phyloP scores from a whole-genome alignment of 2,888 invertebrate species.

The Trichogramma evanescens region DNA sequence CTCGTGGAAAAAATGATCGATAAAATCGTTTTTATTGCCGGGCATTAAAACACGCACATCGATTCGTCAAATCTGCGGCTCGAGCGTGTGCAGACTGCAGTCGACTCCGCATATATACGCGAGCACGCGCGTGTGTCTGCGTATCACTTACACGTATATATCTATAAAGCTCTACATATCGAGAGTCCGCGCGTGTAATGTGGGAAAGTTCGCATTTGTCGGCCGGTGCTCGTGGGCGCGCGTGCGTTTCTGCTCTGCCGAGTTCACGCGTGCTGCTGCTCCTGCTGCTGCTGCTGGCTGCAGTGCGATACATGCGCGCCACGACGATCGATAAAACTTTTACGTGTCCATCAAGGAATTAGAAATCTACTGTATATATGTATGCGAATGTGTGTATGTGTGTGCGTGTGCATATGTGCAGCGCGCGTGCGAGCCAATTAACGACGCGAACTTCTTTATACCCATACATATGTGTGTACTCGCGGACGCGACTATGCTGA shows the following conservation, averaged over 20 bases:
- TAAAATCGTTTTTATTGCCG: too few relatives aligned
- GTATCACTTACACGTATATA: too few relatives aligned
- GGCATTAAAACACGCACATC: too few relatives aligned
- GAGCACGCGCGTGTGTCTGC: too few relatives aligned
- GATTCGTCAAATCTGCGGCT: too few relatives aligned
- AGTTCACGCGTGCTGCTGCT: not conserved
- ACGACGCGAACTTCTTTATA: not conserved
- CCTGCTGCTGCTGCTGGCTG: too few relatives aligned
- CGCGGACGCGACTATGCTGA: not conserved
- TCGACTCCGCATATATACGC: too few relatives aligned
- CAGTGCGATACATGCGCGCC: not conserved
- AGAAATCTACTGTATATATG: constrained; percentile 5
- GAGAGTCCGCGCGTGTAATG: constrained; percentile 7
- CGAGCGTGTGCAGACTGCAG: too few relatives aligned
- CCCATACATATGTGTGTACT: not conserved
- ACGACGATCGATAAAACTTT: constrained; percentile 4
- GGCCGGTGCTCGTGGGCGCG: not conserved
- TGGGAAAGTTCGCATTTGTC: constrained; percentile 14
- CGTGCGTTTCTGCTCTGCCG: not conserved
- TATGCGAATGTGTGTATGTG: too few relatives aligned
- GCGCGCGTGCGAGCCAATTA: constrained; percentile 7
- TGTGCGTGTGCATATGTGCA: too few relatives aligned
- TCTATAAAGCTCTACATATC: not conserved
- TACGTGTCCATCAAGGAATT: constrained; percentile 11
- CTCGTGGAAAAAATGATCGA: too few relatives aligned